Evolutionary conservation across 2,888 invertebrate species (phyloP), one percentile per base, ranked within the genome.

Genomic region (Parelbella ahira): DNA sequence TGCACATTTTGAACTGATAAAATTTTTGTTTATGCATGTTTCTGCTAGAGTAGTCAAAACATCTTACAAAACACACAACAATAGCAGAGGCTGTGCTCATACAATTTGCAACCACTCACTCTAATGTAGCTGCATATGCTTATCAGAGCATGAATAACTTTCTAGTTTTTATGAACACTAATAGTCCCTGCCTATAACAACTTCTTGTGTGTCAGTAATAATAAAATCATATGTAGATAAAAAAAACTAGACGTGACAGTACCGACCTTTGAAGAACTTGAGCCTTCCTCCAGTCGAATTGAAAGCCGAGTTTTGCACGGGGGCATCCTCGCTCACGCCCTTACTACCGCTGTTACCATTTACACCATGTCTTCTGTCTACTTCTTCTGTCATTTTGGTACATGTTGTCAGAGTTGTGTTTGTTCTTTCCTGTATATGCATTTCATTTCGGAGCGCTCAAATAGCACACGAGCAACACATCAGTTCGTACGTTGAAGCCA

Each of bases 251-350:
- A 25, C 24, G 15, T 12, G 44, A 21, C 15, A 23, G 24, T 46
- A 78, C 75, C 69, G 68, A 92, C 92, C 92, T 90, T 93, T 94
- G 75, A 93, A 94, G 82, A 94, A 94, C 75, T 93, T 93, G 57
- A 94, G 90, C 62, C 93, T 90, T 67, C 94, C 94, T 59, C 93
- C 93, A 70, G 91, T 89, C 51, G 87, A 67, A 62, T 73, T 63
- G 65, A 78, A 66, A 58, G 80, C 62, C 53, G 86, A 67, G 62
- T 64, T 76, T 57, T 69, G 75, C 68, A 86, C 88, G 60, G 80
- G 74, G 65, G 70, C 71, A 68, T 88, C 88, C 51, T 87, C 88
- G 64, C 60, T 76, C 48, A 75, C 77, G 71, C 77, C 78, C 75
- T 86, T 89, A 69, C 89, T 88, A 76, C 90, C 89, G 88, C 89